These are phyloP conservation scores for Gymnoscopelus braueri DNA, from an alignment of 2,797 vertebrate genomes.

Conservation along the genomic window DNA sequence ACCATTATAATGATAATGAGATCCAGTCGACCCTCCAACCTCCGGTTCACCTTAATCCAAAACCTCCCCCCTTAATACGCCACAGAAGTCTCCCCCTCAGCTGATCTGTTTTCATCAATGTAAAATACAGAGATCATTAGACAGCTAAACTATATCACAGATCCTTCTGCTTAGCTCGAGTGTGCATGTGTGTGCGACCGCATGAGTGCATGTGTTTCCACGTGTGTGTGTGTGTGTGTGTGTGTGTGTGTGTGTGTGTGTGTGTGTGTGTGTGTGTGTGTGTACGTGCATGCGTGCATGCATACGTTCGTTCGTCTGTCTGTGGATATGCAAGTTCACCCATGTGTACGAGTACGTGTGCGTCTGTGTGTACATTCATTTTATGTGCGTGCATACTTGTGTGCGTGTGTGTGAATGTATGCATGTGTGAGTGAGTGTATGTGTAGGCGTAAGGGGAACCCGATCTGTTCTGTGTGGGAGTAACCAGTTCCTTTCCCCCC, in stretches of 20 bases:
- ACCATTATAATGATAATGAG: conserved; percentile 67
- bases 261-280: not conserved
- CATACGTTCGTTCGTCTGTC: no score
- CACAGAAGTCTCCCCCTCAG: conserved; percentile 71
- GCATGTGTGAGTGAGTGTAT: conserved; percentile 27
- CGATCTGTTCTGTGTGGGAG: conserved; percentile 80
- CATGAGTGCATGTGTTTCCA: not conserved
- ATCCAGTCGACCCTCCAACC: conserved; percentile 63
- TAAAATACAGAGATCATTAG: conserved; percentile 79
- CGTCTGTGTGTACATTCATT: conserved; percentile 36
- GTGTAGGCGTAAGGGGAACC: conserved; percentile 77
- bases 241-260: conserved; percentile 3
- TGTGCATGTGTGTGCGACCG: not conserved
- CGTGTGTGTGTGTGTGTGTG: conserved; percentile 24
- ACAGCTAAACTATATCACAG: conserved; percentile 77
- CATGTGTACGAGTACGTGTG: conserved; percentile 65
- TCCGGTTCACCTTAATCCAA: conserved; percentile 74
- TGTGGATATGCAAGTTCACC: conserved; percentile 32
- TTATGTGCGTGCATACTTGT: conserved; percentile 63
- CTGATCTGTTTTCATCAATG: conserved; percentile 79
- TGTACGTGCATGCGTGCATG: no score
- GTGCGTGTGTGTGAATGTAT: conserved; percentile 51
- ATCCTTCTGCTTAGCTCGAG: conserved; percentile 42
- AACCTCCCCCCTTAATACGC: conserved; percentile 69
- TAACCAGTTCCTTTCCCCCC: conserved; percentile 59